Conservation (phyloP, 2,888 invertebrate species). For the Oscheius sp. region DNA sequence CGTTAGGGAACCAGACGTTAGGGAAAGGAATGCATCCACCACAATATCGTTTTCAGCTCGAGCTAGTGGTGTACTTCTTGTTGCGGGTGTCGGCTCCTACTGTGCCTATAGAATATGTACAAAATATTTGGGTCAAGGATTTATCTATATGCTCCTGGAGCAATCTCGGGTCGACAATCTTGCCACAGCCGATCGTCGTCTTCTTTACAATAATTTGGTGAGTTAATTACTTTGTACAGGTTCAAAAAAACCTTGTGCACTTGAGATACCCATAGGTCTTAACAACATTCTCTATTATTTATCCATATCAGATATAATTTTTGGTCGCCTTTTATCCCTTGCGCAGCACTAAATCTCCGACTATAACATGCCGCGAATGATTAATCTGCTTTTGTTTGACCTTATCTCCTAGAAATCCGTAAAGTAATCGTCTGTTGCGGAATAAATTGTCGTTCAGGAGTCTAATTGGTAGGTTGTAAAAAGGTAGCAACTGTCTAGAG, state of each 20-base stretch:
- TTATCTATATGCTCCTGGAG: slow-evolving; percentile 65
- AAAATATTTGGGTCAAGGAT: slow-evolving; percentile 44
- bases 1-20: no score
- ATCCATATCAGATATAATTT: no score
- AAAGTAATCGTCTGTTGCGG: background rate
- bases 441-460: background rate
- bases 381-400: slow-evolving; percentile 21
- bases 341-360: slow-evolving; percentile 1
- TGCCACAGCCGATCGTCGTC: slow-evolving; percentile 62
- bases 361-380: slow-evolving; percentile 20
- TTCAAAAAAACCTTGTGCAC: no score
- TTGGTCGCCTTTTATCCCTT: slow-evolving; percentile 3
- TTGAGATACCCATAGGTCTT: no score
- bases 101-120: slow-evolving; percentile 65
- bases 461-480: slow-evolving; percentile 26
- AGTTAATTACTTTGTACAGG: no score
- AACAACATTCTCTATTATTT: background rate
- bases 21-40: background rate
- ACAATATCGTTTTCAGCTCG: slow-evolving; percentile 54
- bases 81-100: slow-evolving; percentile 69
- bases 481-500: slow-evolving; percentile 13
- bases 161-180: slow-evolving; percentile 54
- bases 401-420: slow-evolving; percentile 22
- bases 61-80: slow-evolving; percentile 65
- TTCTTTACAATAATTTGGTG: slow-evolving; percentile 48